Evolutionary conservation across 2,113 vertebrate species (phyloP).

Genomic region (Isurus oxyrinchus): DNA sequence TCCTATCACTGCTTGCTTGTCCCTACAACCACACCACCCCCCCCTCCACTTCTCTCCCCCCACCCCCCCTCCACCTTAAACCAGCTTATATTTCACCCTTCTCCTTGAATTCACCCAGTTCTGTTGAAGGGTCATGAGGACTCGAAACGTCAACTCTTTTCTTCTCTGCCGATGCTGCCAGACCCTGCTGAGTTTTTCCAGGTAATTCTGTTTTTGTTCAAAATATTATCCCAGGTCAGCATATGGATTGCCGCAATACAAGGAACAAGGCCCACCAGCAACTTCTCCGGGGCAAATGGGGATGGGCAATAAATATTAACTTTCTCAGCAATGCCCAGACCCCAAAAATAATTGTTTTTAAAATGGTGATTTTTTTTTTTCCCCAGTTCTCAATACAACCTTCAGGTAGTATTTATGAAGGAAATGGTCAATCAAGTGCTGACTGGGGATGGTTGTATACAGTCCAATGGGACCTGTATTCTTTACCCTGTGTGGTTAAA

Average conservation of each 20-base stretch:
- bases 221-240: background rate
- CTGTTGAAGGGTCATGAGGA: too few relatives aligned
- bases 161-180: too few relatives aligned
- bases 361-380: too few relatives aligned
- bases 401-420: background rate
- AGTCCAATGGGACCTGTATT: background rate
- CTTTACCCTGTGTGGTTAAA: background rate
- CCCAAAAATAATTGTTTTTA: background rate
- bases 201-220: too few relatives aligned
- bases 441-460: background rate
- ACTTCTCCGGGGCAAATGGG: background rate
- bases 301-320: background rate
- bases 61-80: too few relatives aligned
- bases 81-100: too few relatives aligned
- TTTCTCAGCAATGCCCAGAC: background rate
- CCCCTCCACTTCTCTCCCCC: too few relatives aligned
- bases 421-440: background rate
- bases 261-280: background rate
- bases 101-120: too few relatives aligned
- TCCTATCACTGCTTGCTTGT: too few relatives aligned
- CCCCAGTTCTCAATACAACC: background rate
- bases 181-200: too few relatives aligned
- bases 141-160: too few relatives aligned
- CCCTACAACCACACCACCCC: too few relatives aligned
- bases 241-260: background rate